Base-by-base conservation (phyloP, 2,888 invertebrate species). In the Rotaria sp. region DNA sequence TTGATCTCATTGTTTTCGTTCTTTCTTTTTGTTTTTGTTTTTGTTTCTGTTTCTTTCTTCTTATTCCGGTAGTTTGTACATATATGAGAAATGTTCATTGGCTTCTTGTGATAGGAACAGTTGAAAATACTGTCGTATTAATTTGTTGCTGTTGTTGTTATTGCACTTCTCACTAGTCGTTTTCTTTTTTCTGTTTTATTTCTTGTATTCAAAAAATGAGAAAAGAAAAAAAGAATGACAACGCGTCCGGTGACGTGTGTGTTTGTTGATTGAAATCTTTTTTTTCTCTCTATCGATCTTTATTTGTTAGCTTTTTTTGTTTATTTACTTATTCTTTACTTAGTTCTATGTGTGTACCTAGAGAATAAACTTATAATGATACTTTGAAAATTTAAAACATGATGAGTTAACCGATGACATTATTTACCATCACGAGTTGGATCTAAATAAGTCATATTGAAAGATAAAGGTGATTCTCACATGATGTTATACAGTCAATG, bases 101-200 rank as follows among this genome's bases (percentile, higher is more conserved):
- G 67, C 30, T 55, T 67, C 35, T 67, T 67, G 67, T 67, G 67
- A 67, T 67, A 67, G 67, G 67, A 67, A 67, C 67, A 67, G 67
- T 67, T 67, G 35, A 67, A 21, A 67, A 67, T 38, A 35, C 67
- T 67, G 67, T 67, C 67, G 18, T 67, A 67, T 67, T 67, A 35
- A 67, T 67, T 67, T 67, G 67, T 67, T 67, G 67, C 35, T 67
- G 35, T 67, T 67, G 35, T 67, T 67, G 67, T 67, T 67, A 67
- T 67, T 38, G 30, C 67, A 67, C 67, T 67, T 67, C 67, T 67
- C 67, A 67, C 67, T 67, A 67, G 67, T 67, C 67, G 67, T 55
- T 55, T 67, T n/a, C 38, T 30, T 35, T 67, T 67, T 67, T 67
- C 67, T 67, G 35, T 67, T 67, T 67, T 67, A 67, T 35, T 21